Conservation (phyloP, 2,888 invertebrate genomes). For the Trissonchulus sp. region DNA sequence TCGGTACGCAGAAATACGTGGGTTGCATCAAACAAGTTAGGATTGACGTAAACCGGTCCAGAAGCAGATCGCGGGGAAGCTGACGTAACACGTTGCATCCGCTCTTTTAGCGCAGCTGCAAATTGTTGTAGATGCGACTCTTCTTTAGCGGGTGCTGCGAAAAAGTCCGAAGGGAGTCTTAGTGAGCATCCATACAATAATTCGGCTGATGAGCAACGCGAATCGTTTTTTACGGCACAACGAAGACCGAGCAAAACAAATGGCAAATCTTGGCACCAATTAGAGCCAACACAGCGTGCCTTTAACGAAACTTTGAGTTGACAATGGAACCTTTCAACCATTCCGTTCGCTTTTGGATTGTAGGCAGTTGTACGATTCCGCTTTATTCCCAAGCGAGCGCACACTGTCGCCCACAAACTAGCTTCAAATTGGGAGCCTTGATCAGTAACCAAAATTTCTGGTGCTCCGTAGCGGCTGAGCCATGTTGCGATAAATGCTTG, state of each 20-base stretch:
- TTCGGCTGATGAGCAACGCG: neutral
- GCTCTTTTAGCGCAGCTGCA: neutral
- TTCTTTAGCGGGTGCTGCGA: neutral
- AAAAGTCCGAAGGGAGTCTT: neutral
- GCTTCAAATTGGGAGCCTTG: conserved; percentile 7
- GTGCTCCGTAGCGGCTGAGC: no score
- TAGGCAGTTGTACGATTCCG: no score
- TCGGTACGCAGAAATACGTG: neutral
- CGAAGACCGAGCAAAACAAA: neutral
- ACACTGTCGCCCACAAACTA: no score
- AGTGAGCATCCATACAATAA: neutral
- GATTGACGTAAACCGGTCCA: conserved; percentile 1
- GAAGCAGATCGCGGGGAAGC: no score
- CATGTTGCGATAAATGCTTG: neutral
- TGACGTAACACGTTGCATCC: neutral
- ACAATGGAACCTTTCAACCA: conserved; percentile 5
- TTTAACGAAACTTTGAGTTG: neutral
- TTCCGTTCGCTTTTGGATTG: no score
- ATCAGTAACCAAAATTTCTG: no score
- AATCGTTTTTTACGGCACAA: neutral
- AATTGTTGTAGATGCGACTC: neutral
- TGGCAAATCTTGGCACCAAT: neutral
- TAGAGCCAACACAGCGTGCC: neutral
- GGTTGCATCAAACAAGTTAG: neutral
- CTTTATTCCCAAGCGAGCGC: no score